Evolutionary conservation across 2,797 vertebrate species (phyloP).

Genomic region (Hephaestus fuliginosus): DNA sequence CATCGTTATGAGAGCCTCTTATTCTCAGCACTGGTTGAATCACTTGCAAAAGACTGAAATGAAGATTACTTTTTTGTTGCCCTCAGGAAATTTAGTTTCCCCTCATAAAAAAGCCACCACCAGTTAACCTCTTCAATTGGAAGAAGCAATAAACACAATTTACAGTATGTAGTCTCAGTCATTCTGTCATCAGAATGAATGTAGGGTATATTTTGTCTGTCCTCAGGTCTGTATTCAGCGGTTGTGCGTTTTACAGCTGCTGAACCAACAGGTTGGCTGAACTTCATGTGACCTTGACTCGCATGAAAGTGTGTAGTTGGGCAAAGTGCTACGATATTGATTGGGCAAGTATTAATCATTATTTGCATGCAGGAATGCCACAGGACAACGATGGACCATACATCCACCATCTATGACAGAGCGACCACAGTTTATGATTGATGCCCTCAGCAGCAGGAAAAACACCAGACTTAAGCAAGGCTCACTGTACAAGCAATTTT

Average conservation of each 20-base stretch:
- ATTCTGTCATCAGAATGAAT: conserved; percentile 51
- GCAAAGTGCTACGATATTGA: conserved; percentile 10
- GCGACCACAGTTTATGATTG: conserved; percentile 49
- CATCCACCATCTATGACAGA: conserved; percentile 35
- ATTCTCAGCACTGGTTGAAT: conserved; percentile 3
- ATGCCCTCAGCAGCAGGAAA: conserved; percentile 28
- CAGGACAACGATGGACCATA: conserved; percentile 20
- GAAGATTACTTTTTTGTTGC: not conserved
- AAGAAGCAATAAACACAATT: conserved; percentile 41
- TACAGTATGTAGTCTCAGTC: conserved; percentile 16
- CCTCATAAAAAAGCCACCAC: conserved; percentile 26
- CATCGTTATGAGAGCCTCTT: not conserved
- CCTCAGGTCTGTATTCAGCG: conserved; percentile 32
- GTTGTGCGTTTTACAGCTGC: conserved; percentile 50
- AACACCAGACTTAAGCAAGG: conserved; percentile 12
- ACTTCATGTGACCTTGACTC: conserved; percentile 54
- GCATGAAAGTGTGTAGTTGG: conserved; percentile 18
- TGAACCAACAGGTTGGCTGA: conserved; percentile 56
- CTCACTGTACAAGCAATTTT: conserved; percentile 27
- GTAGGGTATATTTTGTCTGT: conserved; percentile 41
- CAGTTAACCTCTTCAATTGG: conserved; percentile 34
- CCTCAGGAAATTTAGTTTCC: conserved; percentile 27
- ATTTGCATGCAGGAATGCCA: conserved; percentile 43
- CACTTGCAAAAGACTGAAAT: conserved; percentile 20
- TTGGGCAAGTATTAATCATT: conserved; percentile 25